Percentiles rank a stretch among this genome's conserved stretches.
Evolutionary conservation across 2,797 vertebrate genomes (phyloP).

Genomic region (Anabas testudineus): DNA sequence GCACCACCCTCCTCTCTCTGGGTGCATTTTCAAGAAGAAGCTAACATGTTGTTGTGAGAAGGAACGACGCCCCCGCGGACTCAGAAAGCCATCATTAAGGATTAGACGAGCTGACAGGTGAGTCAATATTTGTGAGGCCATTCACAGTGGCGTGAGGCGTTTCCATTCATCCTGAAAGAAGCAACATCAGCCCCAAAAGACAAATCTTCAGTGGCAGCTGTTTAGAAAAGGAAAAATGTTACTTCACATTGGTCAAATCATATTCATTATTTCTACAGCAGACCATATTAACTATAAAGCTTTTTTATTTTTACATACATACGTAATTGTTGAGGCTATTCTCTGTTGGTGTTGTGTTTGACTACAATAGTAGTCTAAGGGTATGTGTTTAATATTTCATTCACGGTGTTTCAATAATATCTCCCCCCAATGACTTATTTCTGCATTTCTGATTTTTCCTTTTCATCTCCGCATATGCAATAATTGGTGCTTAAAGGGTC

Average conservation of each 20-base stretch:
- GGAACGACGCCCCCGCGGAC: conserved; percentile 32
- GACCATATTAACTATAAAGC: too few relatives aligned
- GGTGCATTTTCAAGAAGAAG: conserved; percentile 27
- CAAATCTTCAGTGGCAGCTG: conserved; percentile 30
- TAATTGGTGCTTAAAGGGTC: conserved; percentile 7
- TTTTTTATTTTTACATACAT: too few relatives aligned
- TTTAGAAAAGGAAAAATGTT: too few relatives aligned
- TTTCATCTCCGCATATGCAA: conserved; percentile 3
- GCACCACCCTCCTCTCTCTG: conserved; percentile 7
- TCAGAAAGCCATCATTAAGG: conserved; percentile 59
- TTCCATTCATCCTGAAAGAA: conserved; percentile 45
- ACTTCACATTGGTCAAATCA: conserved; percentile 28
- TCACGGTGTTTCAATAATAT: conserved; percentile 10
- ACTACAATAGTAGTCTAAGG: too few relatives aligned
- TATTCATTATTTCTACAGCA: conserved; percentile 14
- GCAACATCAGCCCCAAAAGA: conserved; percentile 31
- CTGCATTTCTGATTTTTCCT: conserved; percentile 4
- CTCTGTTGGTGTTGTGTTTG: not conserved
- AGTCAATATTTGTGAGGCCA: conserved; percentile 68
- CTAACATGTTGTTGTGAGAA: conserved; percentile 24
- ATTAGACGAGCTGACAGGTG: conserved; percentile 63
- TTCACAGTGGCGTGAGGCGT: conserved; percentile 27
- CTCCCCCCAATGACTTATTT: not conserved
- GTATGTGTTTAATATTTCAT: conserved; percentile 12
- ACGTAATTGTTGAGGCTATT: not conserved